These are phyloP conservation scores for Gerris buenoi DNA, from an alignment of 1,140 invertebrate genomes.

Conservation along the genomic window DNA sequence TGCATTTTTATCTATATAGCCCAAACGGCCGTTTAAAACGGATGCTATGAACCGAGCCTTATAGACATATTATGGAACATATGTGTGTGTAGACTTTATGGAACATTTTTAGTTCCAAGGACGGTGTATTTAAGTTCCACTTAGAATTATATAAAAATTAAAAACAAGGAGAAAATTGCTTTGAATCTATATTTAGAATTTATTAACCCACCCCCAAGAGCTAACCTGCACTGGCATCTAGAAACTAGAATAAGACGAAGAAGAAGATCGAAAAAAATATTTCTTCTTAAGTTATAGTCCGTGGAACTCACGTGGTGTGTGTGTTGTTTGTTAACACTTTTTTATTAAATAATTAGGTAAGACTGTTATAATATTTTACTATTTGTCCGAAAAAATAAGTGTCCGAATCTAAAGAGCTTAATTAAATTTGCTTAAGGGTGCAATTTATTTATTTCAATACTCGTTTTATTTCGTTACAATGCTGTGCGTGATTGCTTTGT, in stretches of 20 bases:
- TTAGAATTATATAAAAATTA: too few relatives aligned
- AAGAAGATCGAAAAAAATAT: neutral
- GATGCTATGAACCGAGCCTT: too few relatives aligned
- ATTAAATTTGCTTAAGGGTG: neutral
- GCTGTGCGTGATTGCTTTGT: neutral
- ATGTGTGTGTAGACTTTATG: too few relatives aligned
- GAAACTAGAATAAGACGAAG: neutral
- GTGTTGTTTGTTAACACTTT: neutral
- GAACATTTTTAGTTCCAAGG: too few relatives aligned
- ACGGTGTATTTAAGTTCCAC: too few relatives aligned
- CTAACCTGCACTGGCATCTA: too few relatives aligned
- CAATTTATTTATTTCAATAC: neutral
- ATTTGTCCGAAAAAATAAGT: neutral
- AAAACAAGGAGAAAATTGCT: too few relatives aligned
- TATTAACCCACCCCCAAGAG: too few relatives aligned
- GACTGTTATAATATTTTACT: neutral
- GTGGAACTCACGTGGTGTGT: neutral
- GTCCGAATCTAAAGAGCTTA: neutral
- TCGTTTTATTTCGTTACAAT: neutral
- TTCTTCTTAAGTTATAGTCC: neutral
- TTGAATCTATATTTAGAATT: too few relatives aligned
- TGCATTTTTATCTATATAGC: too few relatives aligned
- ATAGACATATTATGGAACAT: too few relatives aligned
- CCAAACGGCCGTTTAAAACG: too few relatives aligned
- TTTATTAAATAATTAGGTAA: neutral